A percentile compares a stretch with the other conserved stretches of the same genome.
These are phyloP conservation scores for Gambelia wislizenii DNA, from an alignment of 2,797 vertebrate species.

Conservation along the genomic window DNA sequence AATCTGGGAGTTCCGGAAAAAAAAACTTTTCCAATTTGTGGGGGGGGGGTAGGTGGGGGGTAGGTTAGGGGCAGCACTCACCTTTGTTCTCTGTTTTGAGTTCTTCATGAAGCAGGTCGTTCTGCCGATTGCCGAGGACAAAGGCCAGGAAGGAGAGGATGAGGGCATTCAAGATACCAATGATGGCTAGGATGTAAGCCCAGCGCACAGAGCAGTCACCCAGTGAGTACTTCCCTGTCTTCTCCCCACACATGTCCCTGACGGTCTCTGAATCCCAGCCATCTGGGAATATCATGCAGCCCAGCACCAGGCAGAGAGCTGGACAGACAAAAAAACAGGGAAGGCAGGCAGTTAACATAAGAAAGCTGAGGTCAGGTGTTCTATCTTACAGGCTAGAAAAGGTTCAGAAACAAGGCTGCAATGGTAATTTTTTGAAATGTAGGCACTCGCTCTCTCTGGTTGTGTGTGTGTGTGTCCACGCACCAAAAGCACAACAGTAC, in stretches of 20 bases:
- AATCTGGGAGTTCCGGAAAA: no score
- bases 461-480: neutral
- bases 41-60: no score
- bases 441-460: no score
- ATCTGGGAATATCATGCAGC: constrained; percentile 96
- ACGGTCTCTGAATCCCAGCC: constrained; percentile 96
- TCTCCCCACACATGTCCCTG: constrained; percentile 94
- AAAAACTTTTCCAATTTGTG: neutral
- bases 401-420: neutral
- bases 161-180: constrained; percentile 96
- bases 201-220: constrained; percentile 96
- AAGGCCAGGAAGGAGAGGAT: constrained; percentile 98
- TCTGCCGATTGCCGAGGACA: constrained; percentile 95
- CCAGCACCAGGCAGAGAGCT: constrained; percentile 96
- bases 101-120: constrained; percentile 91
- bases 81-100: constrained; percentile 95
- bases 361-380: neutral
- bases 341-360: neutral
- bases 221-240: constrained; percentile 92
- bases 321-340: constrained; percentile 23
- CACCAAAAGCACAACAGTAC: neutral
- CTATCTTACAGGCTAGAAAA: neutral
- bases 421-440: neutral
- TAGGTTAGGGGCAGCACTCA: constrained; percentile 24
- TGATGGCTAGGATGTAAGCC: constrained; percentile 98